Conservation (phyloP, 30 jellyfish, hydroid and myxozoan genomes). For the Aurelia coerulea region DNA sequence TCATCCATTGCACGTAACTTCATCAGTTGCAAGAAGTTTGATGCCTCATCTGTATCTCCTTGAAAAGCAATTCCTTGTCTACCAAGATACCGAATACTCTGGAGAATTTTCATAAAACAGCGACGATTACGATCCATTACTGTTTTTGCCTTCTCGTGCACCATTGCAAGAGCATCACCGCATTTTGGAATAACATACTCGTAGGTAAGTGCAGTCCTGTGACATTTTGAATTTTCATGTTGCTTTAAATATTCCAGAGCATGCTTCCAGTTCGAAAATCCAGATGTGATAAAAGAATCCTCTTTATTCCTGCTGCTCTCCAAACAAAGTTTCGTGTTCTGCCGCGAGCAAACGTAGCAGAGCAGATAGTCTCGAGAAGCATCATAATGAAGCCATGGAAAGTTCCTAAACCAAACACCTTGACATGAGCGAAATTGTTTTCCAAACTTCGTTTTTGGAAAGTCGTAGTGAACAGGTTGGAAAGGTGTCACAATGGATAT, state of each 20-base stretch:
- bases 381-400: conserved; percentile 54
- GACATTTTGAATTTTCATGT: conserved; percentile 45
- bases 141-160: conserved; percentile 29
- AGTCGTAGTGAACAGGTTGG: conserved; percentile 26
- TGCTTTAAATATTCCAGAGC: conserved; percentile 38
- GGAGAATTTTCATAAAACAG: conserved; percentile 40
- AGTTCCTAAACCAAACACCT: conserved; percentile 38
- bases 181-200: conserved; percentile 55
- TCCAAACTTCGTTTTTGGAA: conserved; percentile 19
- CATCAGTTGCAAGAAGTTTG: conserved; percentile 45
- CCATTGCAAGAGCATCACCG: conserved; percentile 40
- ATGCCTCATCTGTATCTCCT: conserved; percentile 56
- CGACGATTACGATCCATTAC: conserved; percentile 44
- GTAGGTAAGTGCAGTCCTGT: conserved; percentile 54
- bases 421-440: conserved; percentile 21
- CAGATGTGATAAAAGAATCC: conserved; percentile 36
- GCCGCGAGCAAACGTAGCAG: conserved; percentile 24
- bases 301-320: conserved; percentile 5
- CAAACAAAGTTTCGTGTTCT: not conserved
- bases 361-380: conserved; percentile 33
- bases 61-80: conserved; percentile 72
- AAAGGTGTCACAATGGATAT: not conserved
- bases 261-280: conserved; percentile 60
- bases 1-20: conserved; percentile 10
- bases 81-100: conserved; percentile 35